Base-by-base conservation (phyloP, 92 coral and sea anemone genomes). In the Bergia sp. region DNA sequence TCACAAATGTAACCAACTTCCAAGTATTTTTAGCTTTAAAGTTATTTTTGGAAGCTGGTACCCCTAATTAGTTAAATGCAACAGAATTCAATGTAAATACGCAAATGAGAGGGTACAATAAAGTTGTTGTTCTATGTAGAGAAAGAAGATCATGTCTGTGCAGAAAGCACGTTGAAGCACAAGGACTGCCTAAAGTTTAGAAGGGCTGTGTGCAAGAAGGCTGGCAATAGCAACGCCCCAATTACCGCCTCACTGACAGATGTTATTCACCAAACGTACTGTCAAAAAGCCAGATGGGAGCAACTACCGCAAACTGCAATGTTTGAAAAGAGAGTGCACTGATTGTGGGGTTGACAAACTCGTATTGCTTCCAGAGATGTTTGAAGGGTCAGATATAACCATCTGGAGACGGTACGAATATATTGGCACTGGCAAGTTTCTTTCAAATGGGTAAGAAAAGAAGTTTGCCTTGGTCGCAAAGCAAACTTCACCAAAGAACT, bases 101-200 rank as follows among this genome's bases (percentile, higher is more conserved):
- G n/a, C n/a, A n/a, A n/a, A n/a, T n/a, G n/a, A n/a, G n/a, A n/a
- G n/a, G n/a, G n/a, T n/a, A 29, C 29, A 29, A 29, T 29, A 29
- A 29, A 29, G 29, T 29, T 29, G 29, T 29, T 29, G 29, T 29
- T 29, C 29, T 29, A 29, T 29, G 29, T 29, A 90, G 41, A 23
- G 95, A 90, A 71, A 47, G 93, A 58, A 57, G 88, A 29, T 90
- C 93, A 29, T 93, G 93, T 43, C 77, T 89, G 42, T 93, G 92
- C 73, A 76, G 92, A 37, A 89, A 89, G 74, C 94, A 92, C 53
- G 92, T 93, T n/a, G 96, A 93, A 81, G 73, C 88, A 5, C 86
- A 89, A 40, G 53, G 86, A 79, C 37, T 93, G 91, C 36, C 89
- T 91, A 94, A 87, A 86, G n/a, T 91, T 79, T 29, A 44, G 91